These are phyloP conservation scores for Nanger granti DNA, from an alignment of 2,113 vertebrate species.

Conservation along the genomic window DNA sequence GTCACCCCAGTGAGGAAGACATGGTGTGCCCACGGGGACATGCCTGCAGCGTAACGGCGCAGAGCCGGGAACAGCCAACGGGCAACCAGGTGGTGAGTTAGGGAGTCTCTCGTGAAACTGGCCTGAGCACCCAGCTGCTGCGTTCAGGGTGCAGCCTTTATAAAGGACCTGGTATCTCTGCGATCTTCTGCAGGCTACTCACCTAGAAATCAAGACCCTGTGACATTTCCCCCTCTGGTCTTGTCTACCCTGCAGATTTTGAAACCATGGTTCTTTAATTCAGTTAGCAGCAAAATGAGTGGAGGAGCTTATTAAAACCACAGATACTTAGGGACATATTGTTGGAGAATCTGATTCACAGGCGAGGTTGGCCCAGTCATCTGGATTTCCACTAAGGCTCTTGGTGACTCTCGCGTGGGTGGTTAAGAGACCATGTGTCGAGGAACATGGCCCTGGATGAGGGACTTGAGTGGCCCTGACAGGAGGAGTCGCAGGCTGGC, in stretches of 20 bases:
- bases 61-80: background rate
- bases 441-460: background rate
- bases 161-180: background rate
- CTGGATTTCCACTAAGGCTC: rapidly evolving
- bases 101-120: rapidly evolving
- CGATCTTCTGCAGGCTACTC: background rate
- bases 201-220: rapidly evolving
- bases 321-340: rapidly evolving
- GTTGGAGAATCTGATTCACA: background rate
- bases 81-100: rapidly evolving
- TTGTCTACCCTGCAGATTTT: no score
- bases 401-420: rapidly evolving
- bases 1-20: background rate
- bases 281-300: no score
- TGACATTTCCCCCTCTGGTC: rapidly evolving
- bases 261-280: background rate
- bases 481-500: background rate
- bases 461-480: rapidly evolving
- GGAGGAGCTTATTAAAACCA: no score
- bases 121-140: rapidly evolving
- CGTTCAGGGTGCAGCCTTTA: rapidly evolving
- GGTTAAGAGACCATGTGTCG: background rate
- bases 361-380: background rate
- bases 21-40: rapidly evolving
- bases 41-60: rapidly evolving